Base-by-base conservation (phyloP, 2,797 vertebrate species). In the Tinamus major region DNA sequence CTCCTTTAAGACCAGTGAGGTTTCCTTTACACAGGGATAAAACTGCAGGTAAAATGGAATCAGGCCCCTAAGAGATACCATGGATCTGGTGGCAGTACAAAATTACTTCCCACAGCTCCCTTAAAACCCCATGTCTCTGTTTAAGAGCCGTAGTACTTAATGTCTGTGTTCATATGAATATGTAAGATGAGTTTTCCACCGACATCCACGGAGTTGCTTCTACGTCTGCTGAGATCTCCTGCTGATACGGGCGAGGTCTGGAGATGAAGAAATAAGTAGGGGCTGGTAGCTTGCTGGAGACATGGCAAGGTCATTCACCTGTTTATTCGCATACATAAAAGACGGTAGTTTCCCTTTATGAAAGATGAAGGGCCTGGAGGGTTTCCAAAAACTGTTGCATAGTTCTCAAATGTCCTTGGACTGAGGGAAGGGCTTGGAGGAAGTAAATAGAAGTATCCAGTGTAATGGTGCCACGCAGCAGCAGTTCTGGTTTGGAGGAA, bases 371-470 rank as follows among this genome's bases (percentile, higher is more conserved):
- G 89, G 48, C 55, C 44, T 95, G 96, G 91, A 95, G n/a, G n/a
- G 37, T 93, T 96, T 97, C 90, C 94, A 91, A 39, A 87, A 90
- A 62, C 61, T 82, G 70, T 80, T 78, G 44, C 94, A 31, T 85
- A 53, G 62, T 90, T 95, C 85, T 92, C 80, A 93, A 82, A 96
- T 97, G 79, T 92, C 90, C 95, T 96, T 87, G 68, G 53, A 92
- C 71, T 74, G 79, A 96, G 83, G 81, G 80, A 94, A 95, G 79
- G 87, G 93, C 79, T 87, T 81, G 41, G 58, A 85, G 91, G 92
- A 95, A 87, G 53, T 42, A 79, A 93, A 65, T 72, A 84, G 7
- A 94, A 90, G 92, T 95, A 93, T 87, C 85, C 85, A 77, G 31
- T 90, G 56, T 80, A 68, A 85, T 2, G 2, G 31, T 93, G 86